Evolutionary conservation across 2,888 invertebrate species (phyloP).

Genomic region (Acrobasis suavella): DNA sequence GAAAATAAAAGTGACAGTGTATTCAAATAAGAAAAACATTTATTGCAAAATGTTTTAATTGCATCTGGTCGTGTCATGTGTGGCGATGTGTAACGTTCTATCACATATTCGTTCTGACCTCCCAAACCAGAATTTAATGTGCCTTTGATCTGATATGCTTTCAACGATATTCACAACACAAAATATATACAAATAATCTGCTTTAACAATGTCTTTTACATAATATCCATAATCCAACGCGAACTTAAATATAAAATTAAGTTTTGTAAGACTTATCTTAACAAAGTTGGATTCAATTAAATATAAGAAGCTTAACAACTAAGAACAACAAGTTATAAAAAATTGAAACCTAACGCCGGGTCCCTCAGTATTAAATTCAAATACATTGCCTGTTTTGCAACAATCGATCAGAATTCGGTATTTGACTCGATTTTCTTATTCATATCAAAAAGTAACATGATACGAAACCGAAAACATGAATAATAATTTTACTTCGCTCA

Average conservation of each 20-base stretch:
- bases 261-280: slow-evolving; percentile 48
- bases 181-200: slow-evolving; percentile 36
- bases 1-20: slow-evolving; percentile 33
- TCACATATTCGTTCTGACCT: slow-evolving; percentile 42
- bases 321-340: slow-evolving; percentile 34
- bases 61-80: slow-evolving; percentile 46
- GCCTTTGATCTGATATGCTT: slow-evolving; percentile 34
- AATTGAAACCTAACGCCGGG: not conserved
- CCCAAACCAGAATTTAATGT: slow-evolving; percentile 39
- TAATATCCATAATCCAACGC: slow-evolving; percentile 41
- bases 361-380: no score
- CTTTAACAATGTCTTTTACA: slow-evolving; percentile 41
- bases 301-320: slow-evolving; percentile 40
- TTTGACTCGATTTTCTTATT: no score
- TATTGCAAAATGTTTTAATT: slow-evolving; percentile 54
- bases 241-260: slow-evolving; percentile 47
- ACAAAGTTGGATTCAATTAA: slow-evolving; percentile 46
- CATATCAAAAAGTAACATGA: no score
- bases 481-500: no score
- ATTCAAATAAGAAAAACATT: slow-evolving; percentile 44
- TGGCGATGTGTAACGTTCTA: slow-evolving; percentile 42
- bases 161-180: slow-evolving; percentile 47
- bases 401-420: no score
- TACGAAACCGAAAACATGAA: no score
- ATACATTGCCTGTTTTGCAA: no score